Percentiles rank a stretch among this genome's conserved stretches.
phyloP scores from a whole-genome alignment of 1,140 invertebrate species.

The Lepidostoma basale region DNA sequence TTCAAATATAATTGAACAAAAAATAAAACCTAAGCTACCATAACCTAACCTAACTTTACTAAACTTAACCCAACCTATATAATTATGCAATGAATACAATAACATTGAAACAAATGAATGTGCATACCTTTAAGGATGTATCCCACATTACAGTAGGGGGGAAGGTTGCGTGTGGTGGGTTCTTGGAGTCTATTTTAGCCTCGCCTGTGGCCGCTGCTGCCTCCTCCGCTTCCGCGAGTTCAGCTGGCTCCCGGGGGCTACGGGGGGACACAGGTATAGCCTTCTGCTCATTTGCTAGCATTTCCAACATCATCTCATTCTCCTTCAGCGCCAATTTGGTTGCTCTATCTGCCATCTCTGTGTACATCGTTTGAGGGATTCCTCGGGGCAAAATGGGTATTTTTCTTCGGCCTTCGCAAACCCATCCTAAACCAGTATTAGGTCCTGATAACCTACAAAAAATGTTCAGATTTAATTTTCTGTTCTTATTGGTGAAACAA shows the following conservation, averaged over 20 bases:
- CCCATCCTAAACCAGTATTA: conserved; percentile 83
- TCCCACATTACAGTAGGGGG: conserved; percentile 58
- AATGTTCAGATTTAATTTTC: no score
- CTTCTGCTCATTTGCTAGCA: conserved; percentile 7
- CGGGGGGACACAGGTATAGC: conserved; percentile 24
- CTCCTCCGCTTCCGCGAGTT: conserved; percentile 49
- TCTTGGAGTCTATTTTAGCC: conserved; percentile 47
- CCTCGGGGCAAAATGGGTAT: conserved; percentile 82
- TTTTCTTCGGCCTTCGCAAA: conserved; percentile 80
- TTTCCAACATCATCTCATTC: conserved; percentile 52
- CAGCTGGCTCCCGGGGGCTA: conserved; percentile 2
- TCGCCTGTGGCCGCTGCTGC: conserved; percentile 49
- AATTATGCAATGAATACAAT: no score
- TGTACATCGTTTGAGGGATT: conserved; percentile 82
- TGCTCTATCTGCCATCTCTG: conserved; percentile 78
- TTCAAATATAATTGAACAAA: no score
- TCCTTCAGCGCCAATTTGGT: conserved; percentile 58
- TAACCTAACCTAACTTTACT: no score
- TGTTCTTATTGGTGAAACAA: no score
- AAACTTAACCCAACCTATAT: no score
- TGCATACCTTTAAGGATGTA: conserved; percentile 53
- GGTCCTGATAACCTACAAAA: conserved; percentile 76
- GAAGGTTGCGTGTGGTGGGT: conserved; percentile 50
- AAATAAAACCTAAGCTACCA: no score
- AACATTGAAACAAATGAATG: no score